Evolutionary conservation across 2,797 vertebrate genomes (phyloP).

Genomic region (Kryptolebias ocellatus): DNA sequence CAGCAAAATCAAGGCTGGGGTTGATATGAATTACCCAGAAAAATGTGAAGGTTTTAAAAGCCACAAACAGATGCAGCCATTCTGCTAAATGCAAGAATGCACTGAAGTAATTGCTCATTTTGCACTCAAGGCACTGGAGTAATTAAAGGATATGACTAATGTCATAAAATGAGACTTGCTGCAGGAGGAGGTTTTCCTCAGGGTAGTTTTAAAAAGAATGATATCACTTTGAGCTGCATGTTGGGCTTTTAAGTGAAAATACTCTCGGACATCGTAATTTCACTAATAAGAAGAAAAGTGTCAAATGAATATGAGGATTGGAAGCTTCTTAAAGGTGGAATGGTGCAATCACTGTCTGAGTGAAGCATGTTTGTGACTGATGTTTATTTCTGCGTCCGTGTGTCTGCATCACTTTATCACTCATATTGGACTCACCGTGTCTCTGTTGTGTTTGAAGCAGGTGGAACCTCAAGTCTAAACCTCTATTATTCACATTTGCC

Average conservation of each 20-base stretch:
- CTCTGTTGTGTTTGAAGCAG: background rate
- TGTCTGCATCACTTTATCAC: slow-evolving; percentile 14
- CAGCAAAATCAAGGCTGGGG: slow-evolving; percentile 24
- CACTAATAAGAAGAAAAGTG: slow-evolving; percentile 39
- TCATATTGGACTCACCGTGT: background rate
- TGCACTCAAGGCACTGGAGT: slow-evolving; percentile 57
- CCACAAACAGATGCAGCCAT: slow-evolving; percentile 32
- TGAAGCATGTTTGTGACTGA: slow-evolving; percentile 1
- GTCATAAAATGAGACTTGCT: slow-evolving; percentile 59
- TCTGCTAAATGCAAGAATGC: slow-evolving; percentile 43
- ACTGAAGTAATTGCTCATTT: slow-evolving; percentile 66
- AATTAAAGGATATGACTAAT: slow-evolving; percentile 73
- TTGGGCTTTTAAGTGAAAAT: slow-evolving; percentile 43
- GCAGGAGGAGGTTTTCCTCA: slow-evolving; percentile 47
- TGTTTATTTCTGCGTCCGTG: slow-evolving; percentile 8
- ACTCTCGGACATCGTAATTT: slow-evolving; percentile 35
- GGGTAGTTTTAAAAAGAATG: slow-evolving; percentile 50
- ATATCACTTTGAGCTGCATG: slow-evolving; percentile 48
- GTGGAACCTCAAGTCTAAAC: slow-evolving; percentile 11
- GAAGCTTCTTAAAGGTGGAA: background rate
- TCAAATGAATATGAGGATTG: slow-evolving; percentile 35
- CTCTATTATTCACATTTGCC: slow-evolving; percentile 36
- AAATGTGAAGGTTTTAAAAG: slow-evolving; percentile 23
- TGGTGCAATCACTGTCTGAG: slow-evolving; percentile 11
- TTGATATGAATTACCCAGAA: slow-evolving; percentile 8